phyloP scores from a whole-genome alignment of 2,113 vertebrate genomes.

The Eulemur rufifrons region DNA sequence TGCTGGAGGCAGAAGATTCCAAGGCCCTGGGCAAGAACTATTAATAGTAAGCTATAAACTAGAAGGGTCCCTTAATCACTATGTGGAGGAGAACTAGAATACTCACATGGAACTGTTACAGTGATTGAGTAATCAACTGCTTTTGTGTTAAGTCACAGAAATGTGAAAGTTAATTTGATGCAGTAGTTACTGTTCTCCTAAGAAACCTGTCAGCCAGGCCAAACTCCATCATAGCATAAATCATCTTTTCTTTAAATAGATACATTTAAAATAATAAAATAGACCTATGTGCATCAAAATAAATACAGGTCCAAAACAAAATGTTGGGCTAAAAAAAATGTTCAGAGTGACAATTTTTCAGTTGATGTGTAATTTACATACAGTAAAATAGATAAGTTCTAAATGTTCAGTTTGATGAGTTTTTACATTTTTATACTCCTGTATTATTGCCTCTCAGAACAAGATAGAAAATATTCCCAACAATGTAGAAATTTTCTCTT shows the following conservation, averaged over 20 bases:
- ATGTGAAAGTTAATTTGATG: background rate
- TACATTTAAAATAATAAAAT: background rate
- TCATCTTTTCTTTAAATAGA: constrained; percentile 25
- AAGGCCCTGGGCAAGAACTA: background rate
- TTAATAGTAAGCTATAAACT: background rate
- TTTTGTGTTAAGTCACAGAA: constrained; percentile 22
- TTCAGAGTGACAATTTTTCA: background rate
- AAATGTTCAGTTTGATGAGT: background rate
- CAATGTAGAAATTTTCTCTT: background rate
- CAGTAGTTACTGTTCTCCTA: background rate
- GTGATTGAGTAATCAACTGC: background rate
- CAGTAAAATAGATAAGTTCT: background rate
- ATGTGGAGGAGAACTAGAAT: background rate
- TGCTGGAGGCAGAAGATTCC: background rate
- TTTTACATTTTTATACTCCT: background rate
- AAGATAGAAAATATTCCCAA: constrained; percentile 11
- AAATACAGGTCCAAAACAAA: background rate
- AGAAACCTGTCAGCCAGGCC: background rate
- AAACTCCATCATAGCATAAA: background rate
- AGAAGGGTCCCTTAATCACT: background rate
- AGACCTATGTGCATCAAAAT: background rate
- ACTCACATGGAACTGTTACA: background rate
- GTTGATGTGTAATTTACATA: background rate
- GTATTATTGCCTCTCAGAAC: background rate
- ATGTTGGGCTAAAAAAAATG: background rate